These are phyloP conservation scores for Drosophila albomicans DNA, from an alignment of 1,140 invertebrate genomes.

Conservation along the genomic window DNA sequence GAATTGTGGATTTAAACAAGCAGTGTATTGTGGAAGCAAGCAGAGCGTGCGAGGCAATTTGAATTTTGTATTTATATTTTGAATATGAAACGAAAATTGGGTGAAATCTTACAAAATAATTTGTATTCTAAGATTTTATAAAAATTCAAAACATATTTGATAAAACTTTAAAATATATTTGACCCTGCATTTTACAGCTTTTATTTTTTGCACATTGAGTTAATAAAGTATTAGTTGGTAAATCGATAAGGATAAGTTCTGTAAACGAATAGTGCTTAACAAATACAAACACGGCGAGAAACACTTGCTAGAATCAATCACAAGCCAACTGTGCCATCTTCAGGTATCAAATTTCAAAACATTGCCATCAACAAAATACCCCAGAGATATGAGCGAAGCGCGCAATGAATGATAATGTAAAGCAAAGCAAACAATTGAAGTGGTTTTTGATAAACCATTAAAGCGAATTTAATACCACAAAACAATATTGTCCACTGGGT, in stretches of 20 bases:
- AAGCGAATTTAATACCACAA: slow-evolving; percentile 69
- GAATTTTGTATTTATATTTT: no score
- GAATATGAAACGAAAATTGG: no score
- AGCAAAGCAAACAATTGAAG: slow-evolving; percentile 76
- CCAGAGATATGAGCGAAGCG: slow-evolving; percentile 2
- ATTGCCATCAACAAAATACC: slow-evolving; percentile 9
- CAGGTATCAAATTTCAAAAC: slow-evolving; percentile 51
- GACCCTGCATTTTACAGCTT: no score
- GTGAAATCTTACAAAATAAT: no score
- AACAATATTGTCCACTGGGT: slow-evolving; percentile 32
- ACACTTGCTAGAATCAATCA: slow-evolving; percentile 56
- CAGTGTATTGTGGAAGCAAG: no score
- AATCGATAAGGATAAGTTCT: not conserved
- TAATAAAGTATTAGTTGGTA: slow-evolving; percentile 1
- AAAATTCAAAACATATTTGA: no score
- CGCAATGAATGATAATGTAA: slow-evolving; percentile 67
- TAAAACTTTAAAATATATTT: no score
- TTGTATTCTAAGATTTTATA: no score
- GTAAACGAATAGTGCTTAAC: not conserved
- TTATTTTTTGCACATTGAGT: no score
- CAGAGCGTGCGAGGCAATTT: no score
- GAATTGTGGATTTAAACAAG: no score
- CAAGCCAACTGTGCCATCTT: not conserved
- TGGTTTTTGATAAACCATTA: slow-evolving; percentile 84
- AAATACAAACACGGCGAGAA: slow-evolving; percentile 34